A percentile compares a stretch with the other conserved stretches of the same genome.
phyloP scores from a whole-genome alignment of 2,888 invertebrate species.

The Drosophila conformis region DNA sequence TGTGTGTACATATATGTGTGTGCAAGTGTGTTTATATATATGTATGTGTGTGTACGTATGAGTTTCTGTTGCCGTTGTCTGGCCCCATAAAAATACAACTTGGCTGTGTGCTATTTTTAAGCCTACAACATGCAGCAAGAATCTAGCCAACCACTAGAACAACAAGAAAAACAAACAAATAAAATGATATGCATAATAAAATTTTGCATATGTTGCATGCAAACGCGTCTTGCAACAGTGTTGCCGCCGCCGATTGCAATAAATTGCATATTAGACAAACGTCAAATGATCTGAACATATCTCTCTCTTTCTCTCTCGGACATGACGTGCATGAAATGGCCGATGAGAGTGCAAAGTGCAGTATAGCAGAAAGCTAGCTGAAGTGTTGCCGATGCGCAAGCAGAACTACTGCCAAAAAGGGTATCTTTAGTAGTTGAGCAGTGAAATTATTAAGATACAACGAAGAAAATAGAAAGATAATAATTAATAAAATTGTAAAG shows the following conservation, averaged over 20 bases:
- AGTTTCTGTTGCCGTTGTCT: constrained; percentile 41
- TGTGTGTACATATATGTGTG: constrained; percentile 3
- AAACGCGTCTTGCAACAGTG: constrained; percentile 36
- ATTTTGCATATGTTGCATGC: constrained; percentile 28
- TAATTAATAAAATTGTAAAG: background rate
- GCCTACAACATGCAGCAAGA: constrained; percentile 34
- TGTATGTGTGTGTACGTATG: constrained; percentile 13
- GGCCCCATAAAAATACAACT: constrained; percentile 62
- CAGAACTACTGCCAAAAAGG: constrained; percentile 1
- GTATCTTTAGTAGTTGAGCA: background rate
- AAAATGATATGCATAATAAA: constrained; percentile 28
- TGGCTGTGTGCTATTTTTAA: constrained; percentile 71
- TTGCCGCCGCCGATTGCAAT: constrained; percentile 23
- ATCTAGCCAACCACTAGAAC: constrained; percentile 27
- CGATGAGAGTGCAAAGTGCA: constrained; percentile 11
- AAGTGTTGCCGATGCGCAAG: constrained; percentile 22
- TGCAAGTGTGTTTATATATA: constrained; percentile 9
- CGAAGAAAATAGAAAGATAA: background rate
- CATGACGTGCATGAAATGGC: constrained; percentile 11
- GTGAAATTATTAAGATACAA: background rate
- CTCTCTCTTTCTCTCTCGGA: constrained; percentile 1
- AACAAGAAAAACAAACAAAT: constrained; percentile 16
- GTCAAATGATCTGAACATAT: constrained; percentile 34
- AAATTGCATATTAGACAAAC: constrained; percentile 37
- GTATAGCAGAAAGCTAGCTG: constrained; percentile 11